phyloP scores from a whole-genome alignment of 1,140 invertebrate species.

The Pteromalus puparum region DNA sequence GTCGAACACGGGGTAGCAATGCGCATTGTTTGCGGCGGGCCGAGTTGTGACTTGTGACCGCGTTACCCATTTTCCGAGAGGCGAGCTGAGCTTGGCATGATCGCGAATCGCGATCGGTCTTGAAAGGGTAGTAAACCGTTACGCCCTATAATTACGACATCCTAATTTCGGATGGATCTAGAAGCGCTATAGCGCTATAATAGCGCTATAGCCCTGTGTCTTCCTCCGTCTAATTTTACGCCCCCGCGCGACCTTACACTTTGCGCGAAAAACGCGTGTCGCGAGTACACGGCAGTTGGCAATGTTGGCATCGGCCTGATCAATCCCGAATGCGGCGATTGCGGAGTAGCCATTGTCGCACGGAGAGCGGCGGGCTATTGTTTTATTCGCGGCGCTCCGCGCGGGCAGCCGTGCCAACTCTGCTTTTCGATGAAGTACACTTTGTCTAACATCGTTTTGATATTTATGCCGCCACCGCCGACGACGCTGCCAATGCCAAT shows the following conservation, averaged over 20 bases:
- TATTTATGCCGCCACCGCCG: not conserved
- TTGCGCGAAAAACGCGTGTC: constrained; percentile 53
- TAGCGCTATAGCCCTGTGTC: not conserved
- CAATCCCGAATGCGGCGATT: not conserved
- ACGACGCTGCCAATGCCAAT: not conserved
- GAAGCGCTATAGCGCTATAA: no score
- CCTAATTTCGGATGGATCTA: constrained; percentile 60
- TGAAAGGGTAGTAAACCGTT: constrained; percentile 58
- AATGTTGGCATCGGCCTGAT: constrained; percentile 49
- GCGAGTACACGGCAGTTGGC: constrained; percentile 51
- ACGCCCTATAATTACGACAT: constrained; percentile 62
- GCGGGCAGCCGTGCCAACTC: not conserved
- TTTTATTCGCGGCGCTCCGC: not conserved
- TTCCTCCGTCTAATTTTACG: constrained; percentile 48
- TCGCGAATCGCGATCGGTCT: constrained; percentile 54
- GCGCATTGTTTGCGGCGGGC: constrained; percentile 20
- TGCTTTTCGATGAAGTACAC: constrained; percentile 12
- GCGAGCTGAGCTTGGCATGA: not conserved
- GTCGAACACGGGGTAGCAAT: constrained; percentile 5
- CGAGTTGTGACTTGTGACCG: not conserved
- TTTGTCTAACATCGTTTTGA: constrained; percentile 7
- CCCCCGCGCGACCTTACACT: constrained; percentile 51
- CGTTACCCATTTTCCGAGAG: constrained; percentile 40
- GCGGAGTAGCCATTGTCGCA: not conserved
- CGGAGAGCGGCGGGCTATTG: not conserved